These are phyloP conservation scores for Acanthaster planci DNA, from an alignment of 35 echinoderm and acorn worm genomes.

Conservation along the genomic window DNA sequence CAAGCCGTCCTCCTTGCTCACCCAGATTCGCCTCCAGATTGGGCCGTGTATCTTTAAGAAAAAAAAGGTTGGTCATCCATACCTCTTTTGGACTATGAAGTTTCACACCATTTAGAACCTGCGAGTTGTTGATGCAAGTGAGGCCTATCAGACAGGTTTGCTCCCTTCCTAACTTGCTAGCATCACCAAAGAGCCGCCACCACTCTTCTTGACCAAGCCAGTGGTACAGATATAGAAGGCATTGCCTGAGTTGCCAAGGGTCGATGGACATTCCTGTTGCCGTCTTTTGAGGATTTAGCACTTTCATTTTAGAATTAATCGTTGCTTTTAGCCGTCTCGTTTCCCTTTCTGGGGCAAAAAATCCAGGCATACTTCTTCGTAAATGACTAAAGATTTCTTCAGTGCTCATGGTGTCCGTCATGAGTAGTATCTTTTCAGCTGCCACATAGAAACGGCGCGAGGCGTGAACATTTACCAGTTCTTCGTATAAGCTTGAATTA, in stretches of 20 bases:
- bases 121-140: too few relatives aligned
- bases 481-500: background rate
- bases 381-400: background rate
- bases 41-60: background rate
- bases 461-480: background rate
- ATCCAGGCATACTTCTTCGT: background rate
- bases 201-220: slow-evolving; percentile 37
- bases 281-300: background rate
- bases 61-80: too few relatives aligned
- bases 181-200: too few relatives aligned
- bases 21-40: background rate
- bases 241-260: background rate
- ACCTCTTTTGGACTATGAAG: too few relatives aligned
- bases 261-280: slow-evolving; percentile 24
- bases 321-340: background rate
- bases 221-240: slow-evolving; percentile 43
- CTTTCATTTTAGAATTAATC: background rate
- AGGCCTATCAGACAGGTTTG: too few relatives aligned
- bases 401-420: background rate
- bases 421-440: background rate
- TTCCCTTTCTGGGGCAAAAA: background rate
- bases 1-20: too few relatives aligned
- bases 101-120: too few relatives aligned
- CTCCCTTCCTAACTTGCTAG: too few relatives aligned
- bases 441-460: background rate